Base-by-base conservation (phyloP, 2,888 invertebrate genomes). In the Cephonodes hylas region DNA sequence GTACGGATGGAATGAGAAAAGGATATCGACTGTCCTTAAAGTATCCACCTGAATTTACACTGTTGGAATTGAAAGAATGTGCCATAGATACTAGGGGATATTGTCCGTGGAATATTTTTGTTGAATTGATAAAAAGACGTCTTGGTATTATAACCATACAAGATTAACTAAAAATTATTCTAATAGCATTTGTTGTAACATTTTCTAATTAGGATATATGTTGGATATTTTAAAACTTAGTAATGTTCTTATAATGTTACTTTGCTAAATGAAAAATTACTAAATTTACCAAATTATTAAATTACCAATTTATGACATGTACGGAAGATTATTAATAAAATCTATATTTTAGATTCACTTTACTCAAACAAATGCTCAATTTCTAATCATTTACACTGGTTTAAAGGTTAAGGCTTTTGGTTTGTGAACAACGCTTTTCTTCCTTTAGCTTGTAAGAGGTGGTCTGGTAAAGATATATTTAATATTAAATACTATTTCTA, bases 11-110 rank as follows among this genome's bases (percentile, higher is more conserved):
- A 59, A 73, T 92, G 70, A 84, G 91, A 48, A 63, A 80, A n/a
- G 81, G 79, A 6, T 59, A 60, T 0, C 67, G 61, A 8, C 70
- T 92, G 42, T 80, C 79, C 58, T 63, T 85, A 23, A 68, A 71
- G 1, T 75, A 77, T 53, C 89, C 88, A 5, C 91, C 91, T 0
- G 70, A 80, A 38, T 80, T 80, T 60, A 66, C 75, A 7, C 48
- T 66, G 0, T 71, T 92, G 27, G 77, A 86, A 61, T 76, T 91
- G 38, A 71, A 79, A 34, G 70, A 69, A 20, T 92, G 91, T 74
- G 63, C 69, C 59, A 62, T 68, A 0, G 73, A 87, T 68, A 57
- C 65, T 0, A 68, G 81, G 13, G 90, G 89, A 0, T 85, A 83
- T 66, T 91, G 90, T 74, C 62, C 66, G 0, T 92, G 91, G 91